Percentiles rank a stretch among this genome's conserved stretches.
Conservation (phyloP, 1,140 invertebrate species). For the Cydia splendana region DNA sequence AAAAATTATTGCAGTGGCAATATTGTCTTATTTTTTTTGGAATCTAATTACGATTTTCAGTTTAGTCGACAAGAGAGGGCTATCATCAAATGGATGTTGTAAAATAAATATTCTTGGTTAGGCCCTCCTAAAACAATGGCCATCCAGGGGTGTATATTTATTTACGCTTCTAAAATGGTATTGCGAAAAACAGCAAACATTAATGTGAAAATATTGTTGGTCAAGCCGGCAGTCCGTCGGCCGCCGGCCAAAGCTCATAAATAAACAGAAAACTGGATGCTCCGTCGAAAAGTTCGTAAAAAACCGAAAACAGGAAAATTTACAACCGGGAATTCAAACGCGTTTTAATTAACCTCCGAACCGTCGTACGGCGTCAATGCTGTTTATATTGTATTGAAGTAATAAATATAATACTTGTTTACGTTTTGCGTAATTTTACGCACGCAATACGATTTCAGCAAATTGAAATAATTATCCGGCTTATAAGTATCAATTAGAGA, state of each 20-base stretch:
- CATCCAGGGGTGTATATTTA: constrained; percentile 43
- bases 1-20: too few relatives aligned
- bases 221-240: constrained; percentile 60
- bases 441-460: not conserved
- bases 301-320: constrained; percentile 70
- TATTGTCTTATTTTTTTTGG: too few relatives aligned
- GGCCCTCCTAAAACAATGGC: constrained; percentile 40
- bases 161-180: constrained; percentile 55
- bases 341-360: constrained; percentile 72
- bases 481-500: too few relatives aligned
- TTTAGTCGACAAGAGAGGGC: not conserved
- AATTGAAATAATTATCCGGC: not conserved
- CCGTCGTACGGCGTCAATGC: constrained; percentile 2
- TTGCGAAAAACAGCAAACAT: constrained; percentile 61
- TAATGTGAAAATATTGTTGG: constrained; percentile 73
- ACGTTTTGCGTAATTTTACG: not conserved
- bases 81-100: not conserved
- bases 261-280: constrained; percentile 76
- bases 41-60: too few relatives aligned
- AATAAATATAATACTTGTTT: constrained; percentile 17
- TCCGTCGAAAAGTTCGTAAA: constrained; percentile 73
- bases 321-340: constrained; percentile 69
- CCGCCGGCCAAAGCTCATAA: constrained; percentile 72
- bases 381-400: constrained; percentile 23
- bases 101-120: constrained; percentile 18